phyloP scores from a whole-genome alignment of 2,888 invertebrate species.

The Blastobasis lacticolella region DNA sequence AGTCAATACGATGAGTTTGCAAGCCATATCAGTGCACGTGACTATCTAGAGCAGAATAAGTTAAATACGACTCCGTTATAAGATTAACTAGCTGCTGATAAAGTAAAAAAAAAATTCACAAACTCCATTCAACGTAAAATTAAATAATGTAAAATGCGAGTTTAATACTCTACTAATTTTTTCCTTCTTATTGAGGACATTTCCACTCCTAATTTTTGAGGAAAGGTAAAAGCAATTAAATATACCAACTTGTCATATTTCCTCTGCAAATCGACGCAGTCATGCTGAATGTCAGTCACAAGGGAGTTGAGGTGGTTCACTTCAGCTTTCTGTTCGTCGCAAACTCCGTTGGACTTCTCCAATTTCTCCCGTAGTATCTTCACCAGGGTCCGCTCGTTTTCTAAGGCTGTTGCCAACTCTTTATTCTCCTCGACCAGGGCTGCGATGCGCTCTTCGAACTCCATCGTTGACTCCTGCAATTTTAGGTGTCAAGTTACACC shows the following conservation, averaged over 20 bases:
- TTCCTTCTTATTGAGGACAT: too few species aligned
- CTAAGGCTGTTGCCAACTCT: constrained; percentile 61
- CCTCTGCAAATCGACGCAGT: constrained; percentile 52
- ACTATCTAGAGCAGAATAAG: too few species aligned
- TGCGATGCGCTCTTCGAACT: constrained; percentile 58
- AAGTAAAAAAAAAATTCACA: too few species aligned
- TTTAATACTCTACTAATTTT: too few species aligned
- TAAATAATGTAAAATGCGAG: too few species aligned
- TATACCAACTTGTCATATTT: constrained; percentile 57
- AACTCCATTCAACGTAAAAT: too few species aligned
- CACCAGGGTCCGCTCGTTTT: constrained; percentile 71
- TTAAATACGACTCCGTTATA: too few species aligned
- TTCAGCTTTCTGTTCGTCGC: constrained; percentile 69
- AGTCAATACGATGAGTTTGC: too few species aligned
- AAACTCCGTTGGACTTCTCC: constrained; percentile 60
- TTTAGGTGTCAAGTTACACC: not conserved
- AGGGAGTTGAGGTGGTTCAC: constrained; percentile 52
- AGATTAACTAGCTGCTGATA: too few species aligned
- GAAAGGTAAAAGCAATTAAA: not conserved
- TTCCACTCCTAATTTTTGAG: too few species aligned
- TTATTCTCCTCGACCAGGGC: constrained; percentile 63
- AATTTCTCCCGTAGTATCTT: constrained; percentile 62
- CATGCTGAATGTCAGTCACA: constrained; percentile 60
- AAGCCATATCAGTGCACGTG: too few species aligned
- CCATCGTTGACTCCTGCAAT: constrained; percentile 56